Evolutionary conservation across 2,888 invertebrate species (phyloP).

Genomic region (Himalopsyche tibetana): DNA sequence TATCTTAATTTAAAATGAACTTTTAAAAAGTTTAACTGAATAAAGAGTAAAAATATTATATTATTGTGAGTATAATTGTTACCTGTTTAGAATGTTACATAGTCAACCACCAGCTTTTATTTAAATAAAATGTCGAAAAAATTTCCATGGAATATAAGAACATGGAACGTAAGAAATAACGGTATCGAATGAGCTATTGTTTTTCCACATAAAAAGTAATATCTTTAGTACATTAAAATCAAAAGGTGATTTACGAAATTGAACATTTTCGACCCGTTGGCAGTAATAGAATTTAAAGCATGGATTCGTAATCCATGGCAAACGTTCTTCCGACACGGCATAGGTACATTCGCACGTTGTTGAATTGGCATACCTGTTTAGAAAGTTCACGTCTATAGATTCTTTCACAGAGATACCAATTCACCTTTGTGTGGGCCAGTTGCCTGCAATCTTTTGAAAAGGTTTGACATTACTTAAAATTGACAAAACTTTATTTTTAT

Average conservation of each 20-base stretch:
- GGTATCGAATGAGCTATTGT: too few species aligned
- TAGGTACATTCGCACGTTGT: constrained; percentile 42
- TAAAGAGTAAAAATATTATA: too few species aligned
- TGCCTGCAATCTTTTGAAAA: neutral
- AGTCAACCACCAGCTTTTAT: too few species aligned
- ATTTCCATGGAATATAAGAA: too few species aligned
- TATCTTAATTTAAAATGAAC: too few species aligned
- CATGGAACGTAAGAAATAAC: too few species aligned
- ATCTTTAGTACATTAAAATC: neutral
- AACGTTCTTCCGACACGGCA: constrained; percentile 27
- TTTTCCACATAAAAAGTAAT: constrained; percentile 9
- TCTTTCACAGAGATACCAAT: constrained; percentile 20
- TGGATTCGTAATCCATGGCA: constrained; percentile 34
- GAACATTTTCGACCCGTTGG: constrained; percentile 39
- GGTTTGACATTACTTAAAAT: neutral
- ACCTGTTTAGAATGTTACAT: too few species aligned
- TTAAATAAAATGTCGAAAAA: too few species aligned
- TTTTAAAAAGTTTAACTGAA: too few species aligned
- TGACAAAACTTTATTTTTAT: too few species aligned
- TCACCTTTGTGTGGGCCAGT: constrained; percentile 17
- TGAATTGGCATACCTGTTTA: constrained; percentile 42
- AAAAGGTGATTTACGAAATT: constrained; percentile 42
- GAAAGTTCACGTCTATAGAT: constrained; percentile 38
- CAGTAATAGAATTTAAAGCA: constrained; percentile 40
- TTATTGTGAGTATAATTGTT: too few species aligned